Evolutionary conservation across 2,888 invertebrate genomes (phyloP).

Genomic region (Noctuana brunneofusca): DNA sequence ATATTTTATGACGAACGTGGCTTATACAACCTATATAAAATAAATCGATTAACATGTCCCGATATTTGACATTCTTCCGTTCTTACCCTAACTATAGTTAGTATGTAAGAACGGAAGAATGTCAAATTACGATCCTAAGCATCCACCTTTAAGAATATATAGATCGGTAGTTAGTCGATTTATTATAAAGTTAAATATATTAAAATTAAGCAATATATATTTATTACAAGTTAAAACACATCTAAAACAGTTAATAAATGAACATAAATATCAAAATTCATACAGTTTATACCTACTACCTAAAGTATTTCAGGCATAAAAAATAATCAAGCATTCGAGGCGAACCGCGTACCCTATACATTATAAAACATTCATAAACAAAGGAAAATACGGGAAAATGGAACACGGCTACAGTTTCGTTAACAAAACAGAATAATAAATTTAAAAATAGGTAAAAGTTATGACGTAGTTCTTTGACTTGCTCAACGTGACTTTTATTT

Average conservation of each 20-base stretch:
- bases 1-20: too few species aligned
- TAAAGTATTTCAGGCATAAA: constrained; percentile 1
- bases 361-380: constrained; percentile 35
- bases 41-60: too few species aligned
- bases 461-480: constrained; percentile 8
- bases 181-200: too few species aligned
- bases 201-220: too few species aligned
- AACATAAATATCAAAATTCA: background rate
- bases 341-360: constrained; percentile 14
- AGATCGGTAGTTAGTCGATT: too few species aligned
- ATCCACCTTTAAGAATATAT: too few species aligned
- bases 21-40: too few species aligned
- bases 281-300: background rate
- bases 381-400: constrained; percentile 30
- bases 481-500: background rate
- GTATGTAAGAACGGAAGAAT: too few species aligned
- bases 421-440: constrained; percentile 34
- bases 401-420: constrained; percentile 28
- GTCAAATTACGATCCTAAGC: too few species aligned
- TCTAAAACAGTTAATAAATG: background rate
- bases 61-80: too few species aligned
- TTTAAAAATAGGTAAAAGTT: constrained; percentile 27
- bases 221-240: background rate
- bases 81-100: too few species aligned
- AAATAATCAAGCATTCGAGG: constrained; percentile 23